Base-by-base conservation (phyloP, 2,113 vertebrate genomes). In the Tursiops truncatus region DNA sequence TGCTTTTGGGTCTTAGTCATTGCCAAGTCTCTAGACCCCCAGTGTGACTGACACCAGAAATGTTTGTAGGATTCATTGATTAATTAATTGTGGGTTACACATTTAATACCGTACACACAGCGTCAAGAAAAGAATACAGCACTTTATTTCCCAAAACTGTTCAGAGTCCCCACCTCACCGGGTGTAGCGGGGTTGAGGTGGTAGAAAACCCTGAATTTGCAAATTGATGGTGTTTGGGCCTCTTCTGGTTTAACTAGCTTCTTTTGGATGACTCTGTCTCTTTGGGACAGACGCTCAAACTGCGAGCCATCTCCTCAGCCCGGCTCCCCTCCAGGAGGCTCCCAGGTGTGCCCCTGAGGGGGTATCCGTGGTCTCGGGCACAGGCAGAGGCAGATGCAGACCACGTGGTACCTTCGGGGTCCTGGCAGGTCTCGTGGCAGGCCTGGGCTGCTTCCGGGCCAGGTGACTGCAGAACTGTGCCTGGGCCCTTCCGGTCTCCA, bases 81-180 rank as follows among this genome's bases (percentile, higher is more conserved):
- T 44, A 31, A 77, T 41, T 47, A 28, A 58, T n/a, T 21, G 47
- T 10, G 79, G 56, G 33, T 89, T 73, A 84, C 8, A 44, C 28
- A 92, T 50, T 67, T 36, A 91, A 73, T 28, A 96, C 63, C 90
- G 12, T 8, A 25, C 13, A 70, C 21, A 9, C 3, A 36, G 36
- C 25, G 93, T 41, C 26, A 81, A 84, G 87, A 90, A 73, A 62
- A 91, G 63, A 81, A 77, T 0, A 17, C 0, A 71, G 38, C 26
- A 5, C 44, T 97, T 97, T 97, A 97, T 97, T 98, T 74, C 85
- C 31, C 41, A 8, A 2, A 47, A 50, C 84, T 44, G 7, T 65
- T 41, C 11, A 31, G 31, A 93, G 67, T 36, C 21, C 58, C n/a
- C 85, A n/a, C 11, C 44, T 73, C 73, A 10, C 0, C 14, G 68